phyloP scores from a whole-genome alignment of 1,140 invertebrate species.

The Pantala flavescens region DNA sequence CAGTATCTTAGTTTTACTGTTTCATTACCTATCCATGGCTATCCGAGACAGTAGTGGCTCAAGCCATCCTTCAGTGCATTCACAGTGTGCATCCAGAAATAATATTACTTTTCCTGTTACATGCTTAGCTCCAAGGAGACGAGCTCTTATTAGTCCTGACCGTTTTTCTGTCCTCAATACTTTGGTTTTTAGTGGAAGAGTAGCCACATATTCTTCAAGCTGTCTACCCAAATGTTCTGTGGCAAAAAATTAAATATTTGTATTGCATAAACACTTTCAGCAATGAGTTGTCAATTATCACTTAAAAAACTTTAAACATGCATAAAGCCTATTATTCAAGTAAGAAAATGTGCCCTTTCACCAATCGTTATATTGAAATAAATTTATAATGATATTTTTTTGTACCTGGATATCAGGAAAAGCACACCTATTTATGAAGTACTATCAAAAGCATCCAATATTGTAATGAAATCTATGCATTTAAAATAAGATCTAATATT shows the following conservation, averaged over 20 bases:
- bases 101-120: constrained; percentile 90
- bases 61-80: constrained; percentile 89
- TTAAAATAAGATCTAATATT: no score
- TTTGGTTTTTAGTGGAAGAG: constrained; percentile 68
- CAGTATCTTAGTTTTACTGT: background rate
- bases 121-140: constrained; percentile 81
- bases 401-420: no score
- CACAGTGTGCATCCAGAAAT: constrained; percentile 94
- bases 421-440: no score
- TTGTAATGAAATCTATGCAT: no score
- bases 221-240: constrained; percentile 78
- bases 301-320: no score
- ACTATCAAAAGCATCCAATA: no score
- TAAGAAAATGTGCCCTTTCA: no score
- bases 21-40: constrained; percentile 59
- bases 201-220: constrained; percentile 81
- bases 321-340: no score
- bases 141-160: constrained; percentile 85
- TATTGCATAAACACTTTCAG: constrained; percentile 91
- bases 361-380: no score
- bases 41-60: constrained; percentile 84
- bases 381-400: no score
- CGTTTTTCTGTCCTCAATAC: constrained; percentile 79
- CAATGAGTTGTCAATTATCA: no score
- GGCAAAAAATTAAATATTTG: constrained; percentile 41